These are phyloP conservation scores for Condylura cristata DNA, from an alignment of 2,113 vertebrate genomes.

Conservation along the genomic window DNA sequence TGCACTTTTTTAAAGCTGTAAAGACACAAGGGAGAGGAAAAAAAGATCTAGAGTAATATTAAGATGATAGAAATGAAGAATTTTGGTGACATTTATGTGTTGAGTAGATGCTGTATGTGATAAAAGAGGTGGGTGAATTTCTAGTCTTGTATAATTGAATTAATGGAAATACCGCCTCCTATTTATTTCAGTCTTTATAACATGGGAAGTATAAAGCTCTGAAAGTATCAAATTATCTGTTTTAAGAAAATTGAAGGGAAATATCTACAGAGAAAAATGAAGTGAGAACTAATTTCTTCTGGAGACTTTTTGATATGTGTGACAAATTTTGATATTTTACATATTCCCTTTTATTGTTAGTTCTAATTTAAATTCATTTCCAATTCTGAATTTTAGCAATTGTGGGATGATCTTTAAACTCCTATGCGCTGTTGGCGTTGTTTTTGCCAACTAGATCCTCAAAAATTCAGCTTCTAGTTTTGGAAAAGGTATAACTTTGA, in stretches of 20 bases:
- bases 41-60: neutral
- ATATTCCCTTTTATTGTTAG: neutral
- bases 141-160: neutral
- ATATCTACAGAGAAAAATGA: neutral
- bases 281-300: slow-evolving; percentile 26
- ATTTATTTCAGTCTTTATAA: neutral
- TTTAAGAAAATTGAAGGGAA: neutral
- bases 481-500: neutral
- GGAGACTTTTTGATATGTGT: slow-evolving; percentile 4
- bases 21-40: neutral
- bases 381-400: neutral
- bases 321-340: neutral
- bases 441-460: neutral
- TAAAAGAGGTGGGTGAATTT: neutral
- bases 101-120: neutral
- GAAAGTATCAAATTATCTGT: neutral
- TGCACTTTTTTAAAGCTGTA: neutral
- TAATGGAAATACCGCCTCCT: neutral
- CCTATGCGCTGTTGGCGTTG: neutral
- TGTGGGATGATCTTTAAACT: neutral
- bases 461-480: neutral
- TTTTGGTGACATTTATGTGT: neutral
- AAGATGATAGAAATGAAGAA: neutral
- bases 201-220: neutral
- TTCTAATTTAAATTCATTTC: slow-evolving; percentile 19